Evolutionary conservation across 2,113 vertebrate species (phyloP).

Genomic region (Chaetura pelagica): DNA sequence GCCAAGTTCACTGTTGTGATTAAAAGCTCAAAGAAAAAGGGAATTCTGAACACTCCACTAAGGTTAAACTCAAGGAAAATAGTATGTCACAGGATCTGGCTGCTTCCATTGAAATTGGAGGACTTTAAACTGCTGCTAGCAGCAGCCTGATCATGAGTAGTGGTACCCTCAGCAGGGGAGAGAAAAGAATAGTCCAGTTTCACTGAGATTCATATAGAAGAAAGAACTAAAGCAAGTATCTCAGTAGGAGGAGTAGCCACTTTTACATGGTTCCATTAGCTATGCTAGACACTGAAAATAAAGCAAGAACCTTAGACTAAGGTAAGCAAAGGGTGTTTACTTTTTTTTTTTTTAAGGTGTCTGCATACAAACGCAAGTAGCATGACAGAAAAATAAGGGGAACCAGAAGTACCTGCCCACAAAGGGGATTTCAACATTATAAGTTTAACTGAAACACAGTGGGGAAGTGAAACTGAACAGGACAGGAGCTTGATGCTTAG

Average conservation of each 20-base stretch:
- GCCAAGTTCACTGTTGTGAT: not conserved
- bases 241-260: not conserved
- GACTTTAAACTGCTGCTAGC: not conserved
- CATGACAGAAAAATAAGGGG: slow-evolving; percentile 53
- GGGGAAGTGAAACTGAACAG: slow-evolving; percentile 48
- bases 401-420: slow-evolving; percentile 66
- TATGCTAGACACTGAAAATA: not conserved
- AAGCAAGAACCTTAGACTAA: not conserved
- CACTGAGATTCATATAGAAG: not conserved
- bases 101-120: not conserved
- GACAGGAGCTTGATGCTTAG: slow-evolving; percentile 16
- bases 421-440: slow-evolving; percentile 64
- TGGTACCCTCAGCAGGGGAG: not conserved
- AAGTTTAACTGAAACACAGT: slow-evolving; percentile 62
- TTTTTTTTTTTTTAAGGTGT: not conserved
- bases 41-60: not conserved
- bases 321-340: not conserved
- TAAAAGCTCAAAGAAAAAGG: not conserved
- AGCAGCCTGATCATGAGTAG: not conserved
- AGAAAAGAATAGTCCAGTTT: not conserved
- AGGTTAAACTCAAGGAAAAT: not conserved
- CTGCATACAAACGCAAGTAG: slow-evolving; percentile 31
- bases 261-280: not conserved
- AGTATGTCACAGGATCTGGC: not conserved
- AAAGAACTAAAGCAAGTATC: not conserved